Percentiles rank a stretch among this genome's conserved stretches.
Evolutionary conservation across 2,888 invertebrate genomes (phyloP).

Genomic region (Meta bourneti): DNA sequence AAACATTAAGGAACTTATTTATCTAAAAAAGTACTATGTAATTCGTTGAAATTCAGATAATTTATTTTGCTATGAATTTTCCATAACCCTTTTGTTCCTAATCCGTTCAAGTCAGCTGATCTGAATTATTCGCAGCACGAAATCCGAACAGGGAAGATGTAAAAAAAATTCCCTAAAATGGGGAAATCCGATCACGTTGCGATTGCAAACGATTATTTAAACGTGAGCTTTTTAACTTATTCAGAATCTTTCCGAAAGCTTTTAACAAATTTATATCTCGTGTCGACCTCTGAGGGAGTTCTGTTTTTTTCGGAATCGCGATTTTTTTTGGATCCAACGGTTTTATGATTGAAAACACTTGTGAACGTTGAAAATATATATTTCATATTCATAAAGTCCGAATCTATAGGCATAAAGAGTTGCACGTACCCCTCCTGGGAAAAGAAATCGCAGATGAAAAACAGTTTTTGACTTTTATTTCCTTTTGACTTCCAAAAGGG

Average conservation of each 20-base stretch:
- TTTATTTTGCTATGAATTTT: background rate
- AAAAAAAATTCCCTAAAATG: background rate
- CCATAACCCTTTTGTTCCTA: conserved; percentile 10
- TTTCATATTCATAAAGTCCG: conserved; percentile 1
- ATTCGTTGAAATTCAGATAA: background rate
- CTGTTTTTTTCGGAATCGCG: background rate
- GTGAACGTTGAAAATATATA: background rate
- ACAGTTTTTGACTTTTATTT: background rate
- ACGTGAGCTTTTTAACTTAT: conserved; percentile 30
- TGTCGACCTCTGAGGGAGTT: background rate
- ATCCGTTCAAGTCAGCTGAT: background rate
- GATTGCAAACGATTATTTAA: conserved; percentile 12
- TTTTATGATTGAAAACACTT: background rate
- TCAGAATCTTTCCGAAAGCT: conserved; percentile 20
- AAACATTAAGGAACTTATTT: too few species aligned
- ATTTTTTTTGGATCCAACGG: background rate
- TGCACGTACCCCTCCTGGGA: background rate
- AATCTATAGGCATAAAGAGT: background rate
- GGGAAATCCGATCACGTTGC: conserved; percentile 21
- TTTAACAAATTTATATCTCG: conserved; percentile 19
- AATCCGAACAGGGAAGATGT: background rate
- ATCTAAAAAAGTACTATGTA: background rate
- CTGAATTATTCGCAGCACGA: conserved; percentile 4
- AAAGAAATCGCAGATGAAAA: background rate
- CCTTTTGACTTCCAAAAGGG: background rate